These are phyloP conservation scores for Hirtodrosophila duncani DNA, from an alignment of 2,888 invertebrate species.

Conservation along the genomic window DNA sequence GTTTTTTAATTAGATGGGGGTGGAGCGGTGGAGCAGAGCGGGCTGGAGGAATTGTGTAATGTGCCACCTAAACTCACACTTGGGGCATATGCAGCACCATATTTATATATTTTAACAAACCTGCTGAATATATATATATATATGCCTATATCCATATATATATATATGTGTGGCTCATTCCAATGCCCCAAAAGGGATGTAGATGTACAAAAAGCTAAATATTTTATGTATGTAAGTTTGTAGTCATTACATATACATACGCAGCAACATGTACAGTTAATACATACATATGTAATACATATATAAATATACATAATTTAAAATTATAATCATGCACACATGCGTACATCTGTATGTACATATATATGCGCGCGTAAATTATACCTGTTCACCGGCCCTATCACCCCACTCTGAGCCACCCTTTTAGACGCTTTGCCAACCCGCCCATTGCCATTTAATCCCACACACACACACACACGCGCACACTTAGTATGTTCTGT, in stretches of 20 bases:
- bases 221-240: slow-evolving; percentile 47
- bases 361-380: slow-evolving; percentile 59
- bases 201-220: slow-evolving; percentile 64
- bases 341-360: slow-evolving; percentile 32
- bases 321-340: slow-evolving; percentile 69
- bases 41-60: background rate
- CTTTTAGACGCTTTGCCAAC: background rate
- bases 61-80: slow-evolving; percentile 27
- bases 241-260: slow-evolving; percentile 23
- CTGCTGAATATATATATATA: too few species aligned
- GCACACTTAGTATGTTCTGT: too few species aligned
- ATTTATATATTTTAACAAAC: too few species aligned
- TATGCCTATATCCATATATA: too few species aligned
- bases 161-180: background rate
- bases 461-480: slow-evolving; percentile 20
- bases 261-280: slow-evolving; percentile 55
- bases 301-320: slow-evolving; percentile 60
- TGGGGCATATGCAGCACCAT: too few species aligned
- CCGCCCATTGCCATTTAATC: slow-evolving; percentile 44
- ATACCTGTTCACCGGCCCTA: slow-evolving; percentile 27
- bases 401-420: background rate
- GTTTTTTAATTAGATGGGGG: slow-evolving; percentile 27
- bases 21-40: background rate
- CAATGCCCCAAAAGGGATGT: slow-evolving; percentile 43
- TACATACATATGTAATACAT: slow-evolving; percentile 23